Conservation (phyloP, 2,888 invertebrate genomes). For the Oligia fasciuncula region DNA sequence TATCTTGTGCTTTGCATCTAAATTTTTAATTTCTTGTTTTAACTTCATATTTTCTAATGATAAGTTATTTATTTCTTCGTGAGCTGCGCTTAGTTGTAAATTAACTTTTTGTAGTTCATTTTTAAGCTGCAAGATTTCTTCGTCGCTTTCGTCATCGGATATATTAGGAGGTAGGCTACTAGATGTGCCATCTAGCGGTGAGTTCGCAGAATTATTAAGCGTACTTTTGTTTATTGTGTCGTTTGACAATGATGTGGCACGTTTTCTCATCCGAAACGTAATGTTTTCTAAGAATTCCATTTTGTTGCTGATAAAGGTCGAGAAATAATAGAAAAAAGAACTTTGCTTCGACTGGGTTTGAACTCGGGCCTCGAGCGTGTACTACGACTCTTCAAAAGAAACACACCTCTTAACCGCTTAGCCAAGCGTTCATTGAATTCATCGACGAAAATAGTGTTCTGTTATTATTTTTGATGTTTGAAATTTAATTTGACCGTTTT, state of each 20-base stretch:
- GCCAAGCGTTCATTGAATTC: background rate
- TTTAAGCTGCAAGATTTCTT: constrained; percentile 6
- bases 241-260: background rate
- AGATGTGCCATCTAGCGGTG: constrained; percentile 4
- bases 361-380: background rate
- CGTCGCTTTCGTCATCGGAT: background rate
- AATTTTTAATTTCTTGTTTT: constrained; percentile 4
- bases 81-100: background rate
- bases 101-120: background rate
- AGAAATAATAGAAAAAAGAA: background rate
- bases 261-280: background rate
- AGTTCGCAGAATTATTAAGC: constrained; percentile 1
- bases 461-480: background rate
- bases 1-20: background rate
- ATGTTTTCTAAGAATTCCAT: background rate
- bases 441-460: background rate
- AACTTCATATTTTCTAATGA: background rate
- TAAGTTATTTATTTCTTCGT: background rate
- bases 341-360: background rate
- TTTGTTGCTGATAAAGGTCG: background rate
- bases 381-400: background rate
- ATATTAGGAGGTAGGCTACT: constrained; percentile 5
- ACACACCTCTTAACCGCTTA: background rate
- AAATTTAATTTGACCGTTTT: background rate
- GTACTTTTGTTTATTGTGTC: background rate